These are phyloP conservation scores for Dorcus parallelipipedus DNA, from an alignment of 2,888 invertebrate species.

Conservation along the genomic window DNA sequence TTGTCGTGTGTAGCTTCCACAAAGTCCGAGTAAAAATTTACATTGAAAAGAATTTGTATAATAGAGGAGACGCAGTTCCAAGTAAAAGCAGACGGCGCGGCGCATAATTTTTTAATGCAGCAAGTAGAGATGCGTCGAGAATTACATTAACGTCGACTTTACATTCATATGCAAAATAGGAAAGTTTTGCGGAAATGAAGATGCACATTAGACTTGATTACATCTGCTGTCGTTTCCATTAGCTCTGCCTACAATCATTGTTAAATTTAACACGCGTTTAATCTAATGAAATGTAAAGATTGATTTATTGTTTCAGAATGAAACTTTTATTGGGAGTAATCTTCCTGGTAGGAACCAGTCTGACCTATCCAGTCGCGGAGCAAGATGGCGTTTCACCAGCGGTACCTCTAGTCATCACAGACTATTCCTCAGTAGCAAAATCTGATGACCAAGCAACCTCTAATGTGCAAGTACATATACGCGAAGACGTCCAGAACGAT, in stretches of 20 bases:
- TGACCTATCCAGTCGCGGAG: slow-evolving; percentile 63
- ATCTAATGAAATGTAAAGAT: too few species aligned
- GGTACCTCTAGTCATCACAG: slow-evolving; percentile 46
- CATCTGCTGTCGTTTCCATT: too few species aligned
- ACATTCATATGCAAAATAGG: too few species aligned
- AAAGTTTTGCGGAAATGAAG: too few species aligned
- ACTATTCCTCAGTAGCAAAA: slow-evolving; percentile 46
- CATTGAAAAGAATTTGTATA: slow-evolving; percentile 4
- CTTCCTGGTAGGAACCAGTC: slow-evolving; percentile 53
- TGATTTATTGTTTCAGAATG: slow-evolving; percentile 52
- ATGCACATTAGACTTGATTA: too few species aligned
- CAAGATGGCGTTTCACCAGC: slow-evolving; percentile 35
- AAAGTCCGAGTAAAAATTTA: too few species aligned
- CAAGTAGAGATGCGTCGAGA: too few species aligned
- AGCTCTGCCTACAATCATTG: too few species aligned
- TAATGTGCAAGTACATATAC: slow-evolving; percentile 26
- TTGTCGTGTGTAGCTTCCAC: too few species aligned
- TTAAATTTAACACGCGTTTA: too few species aligned
- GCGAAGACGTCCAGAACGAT: slow-evolving; percentile 27
- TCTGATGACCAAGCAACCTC: slow-evolving; percentile 33
- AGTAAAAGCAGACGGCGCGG: slow-evolving; percentile 4
- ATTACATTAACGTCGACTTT: too few species aligned
- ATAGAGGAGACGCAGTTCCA: slow-evolving; percentile 2
- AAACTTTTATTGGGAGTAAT: slow-evolving; percentile 61
- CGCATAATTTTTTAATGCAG: too few species aligned